Conservation (phyloP, 30 jellyfish, hydroid and myxozoan species). For the Aurelia aurita region DNA sequence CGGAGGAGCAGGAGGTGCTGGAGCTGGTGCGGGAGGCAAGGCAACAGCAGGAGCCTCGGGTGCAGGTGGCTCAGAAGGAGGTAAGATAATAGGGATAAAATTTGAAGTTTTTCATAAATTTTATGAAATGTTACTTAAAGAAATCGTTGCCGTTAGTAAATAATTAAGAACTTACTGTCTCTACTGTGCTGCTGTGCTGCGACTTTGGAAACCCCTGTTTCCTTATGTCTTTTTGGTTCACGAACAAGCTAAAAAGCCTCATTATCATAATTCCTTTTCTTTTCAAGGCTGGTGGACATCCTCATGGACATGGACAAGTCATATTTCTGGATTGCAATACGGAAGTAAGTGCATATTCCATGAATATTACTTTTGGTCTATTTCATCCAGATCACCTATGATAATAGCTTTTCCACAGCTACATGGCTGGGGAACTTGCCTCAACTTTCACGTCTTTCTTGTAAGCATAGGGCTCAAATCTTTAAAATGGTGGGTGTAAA, state of each 20-base stretch:
- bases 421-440: too few species aligned
- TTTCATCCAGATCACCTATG: background rate
- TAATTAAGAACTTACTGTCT: too few species aligned
- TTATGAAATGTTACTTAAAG: too few species aligned
- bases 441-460: too few species aligned
- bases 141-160: too few species aligned
- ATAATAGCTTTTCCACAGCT: too few species aligned
- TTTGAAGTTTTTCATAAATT: too few species aligned
- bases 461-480: too few species aligned
- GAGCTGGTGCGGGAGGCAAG: conserved; percentile 33
- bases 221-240: too few species aligned
- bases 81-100: background rate
- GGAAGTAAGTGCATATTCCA: conserved; percentile 43
- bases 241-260: background rate
- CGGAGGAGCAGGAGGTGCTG: conserved; percentile 67
- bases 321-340: conserved; percentile 64
- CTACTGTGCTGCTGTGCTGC: too few species aligned
- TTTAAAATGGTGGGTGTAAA: too few species aligned
- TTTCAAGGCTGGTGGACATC: conserved; percentile 71
- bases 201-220: too few species aligned
- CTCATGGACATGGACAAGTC: conserved; percentile 62
- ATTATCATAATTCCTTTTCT: background rate
- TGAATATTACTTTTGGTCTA: background rate
- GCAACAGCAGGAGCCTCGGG: conserved; percentile 74
- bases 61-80: conserved; percentile 80